Conservation (phyloP, 2,797 vertebrate genomes). For the Somateria mollissima region DNA sequence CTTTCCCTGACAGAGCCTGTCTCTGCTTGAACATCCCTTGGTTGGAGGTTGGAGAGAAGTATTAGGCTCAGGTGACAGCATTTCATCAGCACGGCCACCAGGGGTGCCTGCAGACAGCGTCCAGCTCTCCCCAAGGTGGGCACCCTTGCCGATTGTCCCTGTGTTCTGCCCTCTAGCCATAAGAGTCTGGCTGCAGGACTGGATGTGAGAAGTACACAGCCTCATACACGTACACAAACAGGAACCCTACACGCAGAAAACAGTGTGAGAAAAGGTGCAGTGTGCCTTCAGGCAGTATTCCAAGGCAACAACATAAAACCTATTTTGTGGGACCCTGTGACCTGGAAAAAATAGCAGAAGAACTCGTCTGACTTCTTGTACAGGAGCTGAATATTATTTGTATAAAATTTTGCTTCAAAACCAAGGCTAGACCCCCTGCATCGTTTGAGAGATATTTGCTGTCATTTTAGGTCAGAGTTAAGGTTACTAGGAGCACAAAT, state of each 20-base stretch:
- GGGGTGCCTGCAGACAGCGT: not conserved
- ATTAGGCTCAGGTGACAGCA: not conserved
- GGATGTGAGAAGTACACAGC: not conserved
- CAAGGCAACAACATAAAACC: not conserved
- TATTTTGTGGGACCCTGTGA: not conserved
- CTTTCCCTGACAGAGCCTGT: not conserved
- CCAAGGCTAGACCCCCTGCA: not conserved
- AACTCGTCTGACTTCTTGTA: not conserved
- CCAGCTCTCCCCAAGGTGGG: not conserved
- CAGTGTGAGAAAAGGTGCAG: not conserved
- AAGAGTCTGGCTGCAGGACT: not conserved
- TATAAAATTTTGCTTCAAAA: not conserved
- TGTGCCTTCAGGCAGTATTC: not conserved
- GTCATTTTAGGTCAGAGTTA: constrained; percentile 8
- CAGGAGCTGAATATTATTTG: not conserved
- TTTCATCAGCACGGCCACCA: not conserved
- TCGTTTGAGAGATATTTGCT: not conserved
- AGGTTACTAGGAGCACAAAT: not conserved
- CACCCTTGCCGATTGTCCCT: not conserved
- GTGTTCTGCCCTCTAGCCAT: accelerated
- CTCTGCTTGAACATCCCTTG: accelerated
- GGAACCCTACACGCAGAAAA: not conserved
- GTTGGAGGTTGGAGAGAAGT: not conserved
- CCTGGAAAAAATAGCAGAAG: not conserved
- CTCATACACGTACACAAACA: not conserved